These are phyloP conservation scores for Euclidia mi DNA, from an alignment of 2,888 invertebrate genomes.

Conservation along the genomic window DNA sequence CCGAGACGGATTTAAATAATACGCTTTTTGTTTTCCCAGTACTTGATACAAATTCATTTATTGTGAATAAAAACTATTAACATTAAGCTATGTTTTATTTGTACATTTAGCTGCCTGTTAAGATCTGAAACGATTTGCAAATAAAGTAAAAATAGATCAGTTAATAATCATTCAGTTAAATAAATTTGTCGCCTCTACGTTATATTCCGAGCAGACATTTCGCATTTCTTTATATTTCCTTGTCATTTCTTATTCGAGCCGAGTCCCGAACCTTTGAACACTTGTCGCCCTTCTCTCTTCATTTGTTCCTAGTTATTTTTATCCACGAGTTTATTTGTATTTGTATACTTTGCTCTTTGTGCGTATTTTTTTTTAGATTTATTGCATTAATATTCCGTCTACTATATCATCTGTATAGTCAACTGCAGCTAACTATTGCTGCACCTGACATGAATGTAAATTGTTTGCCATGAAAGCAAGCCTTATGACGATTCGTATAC, in stretches of 20 bases:
- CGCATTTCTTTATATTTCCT: slow-evolving; percentile 53
- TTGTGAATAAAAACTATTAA: slow-evolving; percentile 5
- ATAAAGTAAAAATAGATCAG: too few species aligned
- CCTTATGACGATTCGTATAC: too few species aligned
- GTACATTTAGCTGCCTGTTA: too few species aligned
- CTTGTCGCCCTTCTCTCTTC: slow-evolving; percentile 43
- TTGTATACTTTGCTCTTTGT: not conserved
- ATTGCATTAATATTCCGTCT: too few species aligned
- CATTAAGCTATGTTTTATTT: not conserved
- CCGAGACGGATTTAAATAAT: slow-evolving; percentile 52
- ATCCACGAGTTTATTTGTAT: not conserved
- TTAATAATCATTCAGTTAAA: too few species aligned
- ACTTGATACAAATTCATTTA: slow-evolving; percentile 17
- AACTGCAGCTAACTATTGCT: too few species aligned
- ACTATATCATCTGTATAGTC: too few species aligned
- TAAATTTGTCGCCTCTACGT: too few species aligned
- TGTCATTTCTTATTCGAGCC: slow-evolving; percentile 38
- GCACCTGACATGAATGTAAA: too few species aligned
- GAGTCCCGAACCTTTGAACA: slow-evolving; percentile 46
- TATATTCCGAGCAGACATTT: slow-evolving; percentile 47
- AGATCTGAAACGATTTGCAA: too few species aligned
- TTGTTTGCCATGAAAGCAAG: too few species aligned
- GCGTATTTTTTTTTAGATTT: too few species aligned
- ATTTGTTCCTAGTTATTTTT: slow-evolving; percentile 42
- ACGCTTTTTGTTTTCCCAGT: slow-evolving; percentile 50